phyloP scores from a whole-genome alignment of 1,140 invertebrate genomes.

The Conus ventricosus region DNA sequence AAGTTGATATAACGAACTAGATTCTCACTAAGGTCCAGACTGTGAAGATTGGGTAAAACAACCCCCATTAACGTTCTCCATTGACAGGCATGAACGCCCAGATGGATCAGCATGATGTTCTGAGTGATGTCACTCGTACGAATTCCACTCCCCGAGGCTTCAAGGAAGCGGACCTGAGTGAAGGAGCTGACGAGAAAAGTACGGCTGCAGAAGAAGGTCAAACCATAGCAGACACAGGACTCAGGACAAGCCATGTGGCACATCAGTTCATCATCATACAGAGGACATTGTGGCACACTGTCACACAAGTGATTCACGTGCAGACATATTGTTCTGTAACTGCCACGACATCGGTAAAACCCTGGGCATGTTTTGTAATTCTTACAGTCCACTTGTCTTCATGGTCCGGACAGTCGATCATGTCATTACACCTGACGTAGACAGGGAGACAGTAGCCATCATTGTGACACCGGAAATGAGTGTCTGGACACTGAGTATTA shows the following conservation, averaged over 20 bases:
- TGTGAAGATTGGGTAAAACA: not conserved
- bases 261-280: not conserved
- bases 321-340: not conserved
- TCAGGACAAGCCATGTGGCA: not conserved
- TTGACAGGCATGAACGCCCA: not conserved
- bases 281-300: not conserved
- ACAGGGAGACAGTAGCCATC: not conserved
- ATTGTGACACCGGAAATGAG: not conserved
- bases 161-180: not conserved
- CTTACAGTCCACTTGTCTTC: constrained; percentile 14
- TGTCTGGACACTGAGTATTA: not conserved
- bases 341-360: constrained; percentile 24
- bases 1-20: not conserved
- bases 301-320: constrained; percentile 1
- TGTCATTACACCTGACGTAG: constrained; percentile 23
- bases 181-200: not conserved
- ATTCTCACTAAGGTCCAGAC: constrained; percentile 36
- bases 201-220: not conserved
- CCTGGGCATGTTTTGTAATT: constrained; percentile 33
- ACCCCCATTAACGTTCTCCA: not conserved
- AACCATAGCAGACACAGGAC: not conserved
- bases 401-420: constrained; percentile 11
- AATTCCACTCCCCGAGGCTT: not conserved
- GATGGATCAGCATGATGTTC: not conserved
- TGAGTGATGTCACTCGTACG: not conserved